Conservation (phyloP, 2,888 invertebrate genomes). For the Anagyrus pseudococci region DNA sequence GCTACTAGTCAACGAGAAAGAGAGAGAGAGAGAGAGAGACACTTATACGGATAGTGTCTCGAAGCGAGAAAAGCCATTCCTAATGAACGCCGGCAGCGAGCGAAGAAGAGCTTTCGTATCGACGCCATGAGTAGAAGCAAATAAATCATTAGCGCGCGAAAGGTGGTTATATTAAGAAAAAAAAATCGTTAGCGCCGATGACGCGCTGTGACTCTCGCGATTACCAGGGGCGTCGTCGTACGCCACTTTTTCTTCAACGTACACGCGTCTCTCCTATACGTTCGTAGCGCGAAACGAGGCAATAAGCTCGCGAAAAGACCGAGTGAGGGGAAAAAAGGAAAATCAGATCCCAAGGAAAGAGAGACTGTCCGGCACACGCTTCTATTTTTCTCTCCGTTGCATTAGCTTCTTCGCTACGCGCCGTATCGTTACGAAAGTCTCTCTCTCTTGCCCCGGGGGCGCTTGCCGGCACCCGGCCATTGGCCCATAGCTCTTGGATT, state of each 20-base stretch:
- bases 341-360: slow-evolving; percentile 32
- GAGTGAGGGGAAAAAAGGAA: slow-evolving; percentile 5
- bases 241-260: background rate
- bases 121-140: background rate
- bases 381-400: background rate
- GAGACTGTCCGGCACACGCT: slow-evolving; percentile 19
- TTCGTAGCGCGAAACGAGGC: background rate
- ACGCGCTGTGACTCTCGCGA: slow-evolving; percentile 1
- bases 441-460: background rate
- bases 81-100: background rate
- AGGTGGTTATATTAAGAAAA: too few relatives aligned
- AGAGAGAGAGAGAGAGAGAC: too few relatives aligned
- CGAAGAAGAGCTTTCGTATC: background rate
- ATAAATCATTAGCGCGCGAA: slow-evolving; percentile 7
- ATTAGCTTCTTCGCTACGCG: background rate
- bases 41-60: too few relatives aligned
- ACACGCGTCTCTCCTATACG: background rate
- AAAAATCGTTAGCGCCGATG: slow-evolving; percentile 3
- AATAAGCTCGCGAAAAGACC: background rate
- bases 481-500: background rate
- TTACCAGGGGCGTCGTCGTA: background rate
- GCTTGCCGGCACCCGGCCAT: background rate
- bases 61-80: slow-evolving; percentile 1
- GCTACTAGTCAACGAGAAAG: too few relatives aligned
- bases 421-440: slow-evolving; percentile 22